Evolutionary conservation across 2,888 invertebrate species (phyloP).

Genomic region (Lasiommata megera): DNA sequence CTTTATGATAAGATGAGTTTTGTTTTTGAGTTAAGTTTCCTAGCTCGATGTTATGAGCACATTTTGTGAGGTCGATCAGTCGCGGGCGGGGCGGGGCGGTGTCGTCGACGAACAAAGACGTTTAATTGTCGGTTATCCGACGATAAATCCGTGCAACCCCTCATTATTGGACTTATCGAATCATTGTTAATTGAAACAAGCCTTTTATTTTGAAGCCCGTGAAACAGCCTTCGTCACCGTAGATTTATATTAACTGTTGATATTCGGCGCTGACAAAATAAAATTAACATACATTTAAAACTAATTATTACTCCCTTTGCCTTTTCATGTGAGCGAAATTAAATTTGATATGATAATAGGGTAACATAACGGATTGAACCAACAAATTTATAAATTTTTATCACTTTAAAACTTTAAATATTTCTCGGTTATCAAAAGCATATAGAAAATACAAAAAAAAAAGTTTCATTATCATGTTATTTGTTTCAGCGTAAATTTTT

Average conservation of each 20-base stretch:
- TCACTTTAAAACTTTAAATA: too few species aligned
- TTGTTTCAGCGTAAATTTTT: too few species aligned
- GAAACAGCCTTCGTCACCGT: conserved; percentile 1
- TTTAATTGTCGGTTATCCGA: conserved; percentile 73
- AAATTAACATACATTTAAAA: not conserved
- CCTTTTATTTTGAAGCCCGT: conserved; percentile 48
- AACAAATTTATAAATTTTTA: too few species aligned
- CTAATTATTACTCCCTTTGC: too few species aligned
- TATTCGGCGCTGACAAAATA: not conserved
- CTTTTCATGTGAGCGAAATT: too few species aligned
- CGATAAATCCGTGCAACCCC: conserved; percentile 72
- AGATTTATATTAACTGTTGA: not conserved
- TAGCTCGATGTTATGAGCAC: conserved; percentile 38
- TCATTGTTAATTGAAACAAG: conserved; percentile 77
- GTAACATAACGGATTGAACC: too few species aligned
- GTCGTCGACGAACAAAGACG: conserved; percentile 63
- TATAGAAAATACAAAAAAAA: too few species aligned
- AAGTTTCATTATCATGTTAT: too few species aligned
- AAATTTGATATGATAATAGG: too few species aligned
- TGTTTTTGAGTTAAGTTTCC: conserved; percentile 22
- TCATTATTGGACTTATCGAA: conserved; percentile 72
- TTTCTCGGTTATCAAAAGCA: too few species aligned
- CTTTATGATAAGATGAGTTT: not conserved
- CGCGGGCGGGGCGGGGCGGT: conserved; percentile 43
- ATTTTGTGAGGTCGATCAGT: conserved; percentile 49